Conservation (phyloP, 2,888 invertebrate genomes). For the Trisateles emortualis region DNA sequence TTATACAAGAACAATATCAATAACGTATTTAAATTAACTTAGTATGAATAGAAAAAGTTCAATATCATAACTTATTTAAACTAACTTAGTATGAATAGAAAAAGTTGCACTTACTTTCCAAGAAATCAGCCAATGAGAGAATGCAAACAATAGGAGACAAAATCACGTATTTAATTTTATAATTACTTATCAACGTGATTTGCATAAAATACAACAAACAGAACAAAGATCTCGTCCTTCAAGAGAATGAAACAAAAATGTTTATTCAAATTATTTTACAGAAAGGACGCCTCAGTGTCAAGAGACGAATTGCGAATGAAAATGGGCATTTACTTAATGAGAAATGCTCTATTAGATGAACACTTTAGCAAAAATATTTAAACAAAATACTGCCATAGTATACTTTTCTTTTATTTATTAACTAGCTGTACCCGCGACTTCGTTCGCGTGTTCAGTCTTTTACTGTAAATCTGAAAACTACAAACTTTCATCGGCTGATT, state of each 20-base stretch:
- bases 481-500: too few relatives aligned
- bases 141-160: neutral
- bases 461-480: too few relatives aligned
- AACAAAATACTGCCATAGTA: neutral
- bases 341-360: conserved; percentile 5
- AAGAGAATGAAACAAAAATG: neutral
- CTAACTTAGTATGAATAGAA: too few relatives aligned
- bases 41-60: too few relatives aligned
- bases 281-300: conserved; percentile 3
- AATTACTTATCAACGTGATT: neutral
- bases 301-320: neutral
- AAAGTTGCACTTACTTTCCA: too few relatives aligned
- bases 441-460: too few relatives aligned
- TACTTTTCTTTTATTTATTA: conserved; percentile 12
- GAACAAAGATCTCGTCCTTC: neutral
- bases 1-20: too few relatives aligned
- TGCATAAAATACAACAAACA: neutral
- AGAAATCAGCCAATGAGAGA: too few relatives aligned
- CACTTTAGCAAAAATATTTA: neutral
- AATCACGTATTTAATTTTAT: neutral
- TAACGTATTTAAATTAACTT: too few relatives aligned
- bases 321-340: neutral
- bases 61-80: too few relatives aligned
- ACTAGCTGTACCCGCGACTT: too few relatives aligned
- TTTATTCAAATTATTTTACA: conserved; percentile 6